Conservation (phyloP, 2,888 invertebrate genomes). For the Phyllotreta cruciferae region DNA sequence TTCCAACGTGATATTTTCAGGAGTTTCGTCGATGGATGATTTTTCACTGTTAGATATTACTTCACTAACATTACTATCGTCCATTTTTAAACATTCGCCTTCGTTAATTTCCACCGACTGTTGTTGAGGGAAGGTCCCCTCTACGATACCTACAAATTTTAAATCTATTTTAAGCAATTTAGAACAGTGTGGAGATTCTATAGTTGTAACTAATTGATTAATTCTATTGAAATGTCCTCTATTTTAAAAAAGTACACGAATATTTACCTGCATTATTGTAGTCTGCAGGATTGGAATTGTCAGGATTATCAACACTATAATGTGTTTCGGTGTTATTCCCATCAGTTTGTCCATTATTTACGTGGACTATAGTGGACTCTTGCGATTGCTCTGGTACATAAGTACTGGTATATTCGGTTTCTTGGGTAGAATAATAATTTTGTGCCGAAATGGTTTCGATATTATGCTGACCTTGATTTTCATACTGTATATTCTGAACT, state of each 20-base stretch:
- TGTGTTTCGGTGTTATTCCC: neutral
- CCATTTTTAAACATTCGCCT: neutral
- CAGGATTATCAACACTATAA: neutral
- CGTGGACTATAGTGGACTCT: neutral
- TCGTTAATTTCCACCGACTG: no score
- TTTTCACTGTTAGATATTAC: neutral
- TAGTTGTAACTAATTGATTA: no score
- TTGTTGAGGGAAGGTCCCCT: no score
- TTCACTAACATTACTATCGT: neutral
- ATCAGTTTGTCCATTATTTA: slow-evolving; percentile 11
- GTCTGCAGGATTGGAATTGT: neutral
- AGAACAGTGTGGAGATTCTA: no score
- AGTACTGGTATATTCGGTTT: slow-evolving; percentile 14
- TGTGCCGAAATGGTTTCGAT: slow-evolving; percentile 11
- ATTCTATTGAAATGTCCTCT: no score
- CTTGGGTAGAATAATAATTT: slow-evolving; percentile 6
- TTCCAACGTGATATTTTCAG: neutral
- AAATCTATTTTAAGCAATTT: neutral
- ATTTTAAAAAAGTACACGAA: no score
- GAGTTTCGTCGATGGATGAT: no score
- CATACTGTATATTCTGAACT: slow-evolving; percentile 8
- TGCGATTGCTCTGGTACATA: slow-evolving; percentile 10
- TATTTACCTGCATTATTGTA: slow-evolving; percentile 9
- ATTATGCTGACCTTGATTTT: slow-evolving; percentile 9
- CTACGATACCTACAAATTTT: no score